Evolutionary conservation across 2,113 vertebrate species (phyloP), one percentile per base, ranked within the genome.

Genomic region (Sebastes schlegelii): DNA sequence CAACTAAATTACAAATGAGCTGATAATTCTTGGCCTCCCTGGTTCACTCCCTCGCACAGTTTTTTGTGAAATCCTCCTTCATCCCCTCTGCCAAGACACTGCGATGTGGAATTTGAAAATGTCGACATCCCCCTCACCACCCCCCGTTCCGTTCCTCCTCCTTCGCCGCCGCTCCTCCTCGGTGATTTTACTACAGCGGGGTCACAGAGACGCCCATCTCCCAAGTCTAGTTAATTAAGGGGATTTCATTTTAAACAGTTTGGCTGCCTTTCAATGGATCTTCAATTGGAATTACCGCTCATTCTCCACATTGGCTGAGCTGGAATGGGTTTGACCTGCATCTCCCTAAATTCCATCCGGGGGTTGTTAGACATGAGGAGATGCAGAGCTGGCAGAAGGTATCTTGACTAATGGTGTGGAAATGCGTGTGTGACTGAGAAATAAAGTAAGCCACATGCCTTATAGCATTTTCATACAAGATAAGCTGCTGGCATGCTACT

Each of bases 1-100:
- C 74, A 42, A 83, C 90, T 79, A 85, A 86, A 92, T 91, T 92
- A 90, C 89, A 91, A 92, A 93, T 92, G 89, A 93, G 86, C 87
- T 77, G 63, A 86, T 90, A 80, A 88, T 80, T 88, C 75, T 77
- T 74, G 77, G 73, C 89, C 83, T 91, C 76, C 34, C 21, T 65
- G 60, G 83, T 86, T 86, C 73, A 80, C 89, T 91, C 90, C 74
- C 77, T 77, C 82, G 64, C 63, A 14, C 66, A 12, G 26, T 83
- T 77, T 34, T 84, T 48, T 34, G 79, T 48, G 1, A 84, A 82
- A 90, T 82, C 86, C 75, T 84, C 77, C 82, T 83, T 79, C 82
- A 79, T 65, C 64, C 46, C 14, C 64, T 46, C 61, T 90, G 89
- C 90, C 89, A 90, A 92, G 81, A 86, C 19, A 60, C 79, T 69